Evolutionary conservation across 2,888 invertebrate species (phyloP).

Genomic region (Synanthedon tipuliformis): DNA sequence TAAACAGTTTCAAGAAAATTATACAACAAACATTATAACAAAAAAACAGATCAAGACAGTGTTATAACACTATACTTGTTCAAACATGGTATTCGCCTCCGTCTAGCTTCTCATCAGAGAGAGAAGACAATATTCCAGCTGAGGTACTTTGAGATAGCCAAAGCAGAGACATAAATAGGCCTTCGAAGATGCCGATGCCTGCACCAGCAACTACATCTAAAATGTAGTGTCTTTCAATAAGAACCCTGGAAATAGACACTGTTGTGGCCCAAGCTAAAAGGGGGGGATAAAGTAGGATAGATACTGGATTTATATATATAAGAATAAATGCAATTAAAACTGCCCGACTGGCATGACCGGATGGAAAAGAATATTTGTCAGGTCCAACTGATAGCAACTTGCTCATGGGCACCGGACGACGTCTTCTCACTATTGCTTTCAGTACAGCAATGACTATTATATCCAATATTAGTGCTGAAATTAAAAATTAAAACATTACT

Average conservation of each 20-base stretch:
- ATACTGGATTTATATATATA: conserved; percentile 72
- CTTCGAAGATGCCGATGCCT: conserved; percentile 78
- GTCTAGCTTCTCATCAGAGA: conserved; percentile 76
- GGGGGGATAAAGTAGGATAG: conserved; percentile 71
- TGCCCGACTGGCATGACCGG: conserved; percentile 92
- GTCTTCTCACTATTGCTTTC: conserved; percentile 82
- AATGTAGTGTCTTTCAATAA: conserved; percentile 88
- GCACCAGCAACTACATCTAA: conserved; percentile 85
- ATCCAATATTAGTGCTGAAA: conserved; percentile 84
- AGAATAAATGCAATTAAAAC: conserved; percentile 82
- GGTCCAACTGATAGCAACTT: conserved; percentile 82
- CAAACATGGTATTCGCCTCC: conserved; percentile 78
- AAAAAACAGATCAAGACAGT: not conserved
- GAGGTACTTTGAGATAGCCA: conserved; percentile 78
- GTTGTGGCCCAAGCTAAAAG: conserved; percentile 80
- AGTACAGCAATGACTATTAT: conserved; percentile 79
- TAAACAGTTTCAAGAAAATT: no score
- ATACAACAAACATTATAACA: not conserved
- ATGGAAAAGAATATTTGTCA: conserved; percentile 93
- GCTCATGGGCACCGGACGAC: conserved; percentile 78
- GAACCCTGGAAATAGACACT: conserved; percentile 82
- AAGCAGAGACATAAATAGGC: conserved; percentile 71
- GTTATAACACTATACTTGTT: conserved; percentile 8
- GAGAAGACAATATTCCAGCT: conserved; percentile 67
- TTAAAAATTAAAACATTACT: conserved; percentile 9